Conservation (phyloP, 2,797 vertebrate species). For the Ctenosaura bakeri region DNA sequence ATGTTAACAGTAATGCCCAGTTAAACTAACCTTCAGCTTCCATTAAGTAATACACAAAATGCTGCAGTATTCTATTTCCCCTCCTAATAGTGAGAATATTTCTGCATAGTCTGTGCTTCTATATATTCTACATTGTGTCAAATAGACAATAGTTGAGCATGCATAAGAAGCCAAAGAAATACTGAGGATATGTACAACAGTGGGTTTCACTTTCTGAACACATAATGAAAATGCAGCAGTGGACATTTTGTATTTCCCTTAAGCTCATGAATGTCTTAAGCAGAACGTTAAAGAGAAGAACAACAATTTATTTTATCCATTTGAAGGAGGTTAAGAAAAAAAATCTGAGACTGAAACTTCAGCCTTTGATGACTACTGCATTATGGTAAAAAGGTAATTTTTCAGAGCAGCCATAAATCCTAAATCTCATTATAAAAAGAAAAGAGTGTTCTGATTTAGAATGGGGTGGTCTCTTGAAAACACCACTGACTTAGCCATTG, state of each 20-base stretch:
- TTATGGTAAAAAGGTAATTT: conserved; percentile 45
- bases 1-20: neutral
- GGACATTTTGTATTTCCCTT: conserved; percentile 11
- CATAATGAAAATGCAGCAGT: conserved; percentile 4
- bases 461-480: conserved; percentile 33
- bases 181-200: too few relatives aligned
- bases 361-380: conserved; percentile 12
- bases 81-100: neutral
- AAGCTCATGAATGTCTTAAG: conserved; percentile 21
- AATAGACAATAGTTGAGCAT: neutral
- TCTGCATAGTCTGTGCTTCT: neutral
- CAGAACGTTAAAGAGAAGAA: neutral
- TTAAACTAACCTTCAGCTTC: neutral
- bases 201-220: conserved; percentile 1
- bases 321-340: conserved; percentile 38
- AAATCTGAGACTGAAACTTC: conserved; percentile 21
- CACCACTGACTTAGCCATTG: conserved; percentile 9
- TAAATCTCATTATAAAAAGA: conserved; percentile 24
- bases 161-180: too few relatives aligned
- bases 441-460: conserved; percentile 42
- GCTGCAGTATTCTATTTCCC: neutral
- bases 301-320: conserved; percentile 40
- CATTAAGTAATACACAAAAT: neutral
- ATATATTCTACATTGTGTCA: neutral
- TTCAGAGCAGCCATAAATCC: conserved; percentile 35